Percentiles rank a stretch among this genome's conserved stretches.
Evolutionary conservation across 2,113 vertebrate species (phyloP).

Genomic region (Mustela nigripes): DNA sequence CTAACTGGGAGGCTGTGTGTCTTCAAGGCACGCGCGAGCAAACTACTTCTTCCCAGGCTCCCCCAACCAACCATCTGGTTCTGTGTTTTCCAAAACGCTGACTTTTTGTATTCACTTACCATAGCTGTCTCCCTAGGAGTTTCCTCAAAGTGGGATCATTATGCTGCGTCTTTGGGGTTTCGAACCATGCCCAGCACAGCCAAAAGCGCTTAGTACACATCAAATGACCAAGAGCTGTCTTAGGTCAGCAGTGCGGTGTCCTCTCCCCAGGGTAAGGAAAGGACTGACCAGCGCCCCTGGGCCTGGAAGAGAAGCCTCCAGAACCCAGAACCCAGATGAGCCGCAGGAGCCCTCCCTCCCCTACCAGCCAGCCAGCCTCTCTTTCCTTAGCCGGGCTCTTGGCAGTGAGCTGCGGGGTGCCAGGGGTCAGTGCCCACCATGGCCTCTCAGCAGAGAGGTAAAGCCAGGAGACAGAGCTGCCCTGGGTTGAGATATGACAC

Average conservation of each 20-base stretch:
- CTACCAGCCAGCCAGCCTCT: accelerated
- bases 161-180: background rate
- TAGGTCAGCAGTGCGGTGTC: background rate
- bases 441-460: background rate
- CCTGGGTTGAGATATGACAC: background rate
- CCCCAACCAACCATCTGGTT: background rate
- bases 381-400: background rate
- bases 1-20: background rate
- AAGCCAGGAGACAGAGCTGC: background rate
- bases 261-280: background rate
- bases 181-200: background rate
- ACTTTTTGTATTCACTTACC: no score
- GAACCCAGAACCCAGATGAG: background rate
- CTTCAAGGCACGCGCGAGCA: background rate
- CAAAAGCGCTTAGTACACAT: background rate
- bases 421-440: background rate
- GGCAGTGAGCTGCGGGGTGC: background rate
- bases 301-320: background rate
- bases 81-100: background rate
- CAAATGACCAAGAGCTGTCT: background rate
- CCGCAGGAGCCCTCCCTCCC: background rate
- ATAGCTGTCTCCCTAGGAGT: background rate
- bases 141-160: background rate
- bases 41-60: no score
- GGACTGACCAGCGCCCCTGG: background rate